Evolutionary conservation across 2,113 vertebrate genomes (phyloP), one percentile per base, ranked within the genome.

Genomic region (Chunga burmeisteri): DNA sequence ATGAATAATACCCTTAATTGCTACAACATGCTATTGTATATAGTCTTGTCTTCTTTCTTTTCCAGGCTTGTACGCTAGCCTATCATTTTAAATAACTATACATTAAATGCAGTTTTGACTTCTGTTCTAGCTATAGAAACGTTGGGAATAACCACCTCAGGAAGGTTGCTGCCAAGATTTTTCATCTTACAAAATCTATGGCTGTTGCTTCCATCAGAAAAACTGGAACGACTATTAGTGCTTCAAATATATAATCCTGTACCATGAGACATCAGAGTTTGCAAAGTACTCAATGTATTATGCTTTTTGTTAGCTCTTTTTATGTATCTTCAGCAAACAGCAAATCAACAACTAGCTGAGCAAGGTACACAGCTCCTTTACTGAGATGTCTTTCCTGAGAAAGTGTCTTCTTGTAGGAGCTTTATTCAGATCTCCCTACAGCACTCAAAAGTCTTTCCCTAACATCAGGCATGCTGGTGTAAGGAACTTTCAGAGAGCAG

Each of bases 131-230:
- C 47, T 74, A 52, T 59, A 92, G 38, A 86, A 92, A 89, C 71
- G 40, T 49, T 91, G 81, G 61, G 72, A 96, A 89, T 58, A 86
- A 66, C 34, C 36, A 74, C 19, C 13, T 74, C 29, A n/a, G n/a
- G 46, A 73, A 74, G 52, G 22, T 56, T 65, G 40, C 65, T 88
- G 84, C 84, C 87, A 96, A 58, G 56, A n/a, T 23, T 61, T 67
- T 62, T 88, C 27, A 47, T 67, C 49, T 34, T 86, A 67, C 25
- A 74, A 59, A 59, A 36, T 74, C 72, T 55, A 1, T 78, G 49
- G 34, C 68, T 95, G 49, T 86, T 93, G 27, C 10, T 91, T 88
- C 59, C 77, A 90, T 94, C 66, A 75, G 92, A 92, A 93, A 84
- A 97, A 42, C 13, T 81, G 40, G 49, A 86, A 86, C 0, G 2